Percentiles rank a stretch among this genome's conserved stretches.
Evolutionary conservation across 1,140 invertebrate species (phyloP).

Genomic region (Drosophila murphyi): DNA sequence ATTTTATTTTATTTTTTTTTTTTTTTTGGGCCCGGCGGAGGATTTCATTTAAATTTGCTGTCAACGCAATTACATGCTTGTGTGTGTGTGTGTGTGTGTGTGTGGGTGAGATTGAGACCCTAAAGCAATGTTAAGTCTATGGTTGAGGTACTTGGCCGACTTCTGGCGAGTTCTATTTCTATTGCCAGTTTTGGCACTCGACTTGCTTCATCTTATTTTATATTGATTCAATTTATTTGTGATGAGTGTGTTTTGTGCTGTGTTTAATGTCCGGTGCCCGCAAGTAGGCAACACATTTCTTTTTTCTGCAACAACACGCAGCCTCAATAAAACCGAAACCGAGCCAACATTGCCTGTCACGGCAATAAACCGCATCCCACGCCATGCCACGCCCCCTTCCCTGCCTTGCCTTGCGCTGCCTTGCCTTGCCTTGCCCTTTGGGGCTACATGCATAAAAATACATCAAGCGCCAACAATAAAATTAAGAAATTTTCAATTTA

Average conservation of each 20-base stretch:
- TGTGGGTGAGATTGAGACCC: conserved; percentile 7
- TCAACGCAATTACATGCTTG: conserved; percentile 80
- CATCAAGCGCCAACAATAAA: conserved; percentile 69
- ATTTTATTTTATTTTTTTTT: conserved; percentile 1
- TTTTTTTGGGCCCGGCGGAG: conserved; percentile 20
- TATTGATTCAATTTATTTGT: conserved; percentile 68
- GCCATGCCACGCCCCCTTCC: neutral
- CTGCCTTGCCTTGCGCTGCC: neutral
- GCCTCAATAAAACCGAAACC: conserved; percentile 38
- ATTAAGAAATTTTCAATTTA: conserved; percentile 82
- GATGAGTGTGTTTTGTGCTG: conserved; percentile 41
- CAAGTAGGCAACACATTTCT: conserved; percentile 35
- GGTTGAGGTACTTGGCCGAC: neutral
- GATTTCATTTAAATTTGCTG: conserved; percentile 83
- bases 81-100: conserved; percentile 7
- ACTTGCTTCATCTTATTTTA: conserved; percentile 48
- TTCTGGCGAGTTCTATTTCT: neutral
- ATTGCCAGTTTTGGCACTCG: conserved; percentile 26
- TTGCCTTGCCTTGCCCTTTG: neutral
- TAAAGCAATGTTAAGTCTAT: conserved; percentile 20
- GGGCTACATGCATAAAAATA: conserved; percentile 31
- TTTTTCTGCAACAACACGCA: neutral
- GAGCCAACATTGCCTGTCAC: conserved; percentile 11
- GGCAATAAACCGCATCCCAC: conserved; percentile 50
- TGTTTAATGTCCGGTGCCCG: conserved; percentile 44